Evolutionary conservation across 2,888 invertebrate genomes (phyloP).

Genomic region (Unio delphinus): DNA sequence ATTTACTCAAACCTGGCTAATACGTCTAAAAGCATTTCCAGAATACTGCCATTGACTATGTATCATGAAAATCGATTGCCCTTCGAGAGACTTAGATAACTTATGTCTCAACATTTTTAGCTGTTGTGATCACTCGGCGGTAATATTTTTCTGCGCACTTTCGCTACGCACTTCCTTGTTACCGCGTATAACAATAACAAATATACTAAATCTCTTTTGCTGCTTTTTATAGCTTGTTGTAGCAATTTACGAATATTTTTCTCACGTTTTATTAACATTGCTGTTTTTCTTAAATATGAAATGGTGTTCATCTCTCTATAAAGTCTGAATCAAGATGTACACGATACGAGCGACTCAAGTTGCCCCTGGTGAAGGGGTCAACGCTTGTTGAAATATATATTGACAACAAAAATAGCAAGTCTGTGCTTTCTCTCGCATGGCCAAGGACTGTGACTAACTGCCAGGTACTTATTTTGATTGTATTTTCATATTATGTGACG

Average conservation of each 20-base stretch:
- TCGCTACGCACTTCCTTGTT: slow-evolving; percentile 27
- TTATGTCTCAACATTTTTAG: slow-evolving; percentile 42
- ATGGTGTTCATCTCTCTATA: neutral
- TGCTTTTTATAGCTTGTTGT: too few species aligned
- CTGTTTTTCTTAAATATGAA: slow-evolving; percentile 9
- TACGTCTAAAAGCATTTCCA: slow-evolving; percentile 48
- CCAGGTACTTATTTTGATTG: too few species aligned
- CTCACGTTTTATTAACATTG: neutral
- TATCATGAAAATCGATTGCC: slow-evolving; percentile 49
- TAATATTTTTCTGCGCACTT: slow-evolving; percentile 49
- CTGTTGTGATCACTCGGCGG: slow-evolving; percentile 13
- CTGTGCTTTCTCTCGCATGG: too few species aligned
- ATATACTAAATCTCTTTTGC: neutral
- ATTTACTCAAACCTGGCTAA: slow-evolving; percentile 48
- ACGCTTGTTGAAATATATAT: slow-evolving; percentile 6
- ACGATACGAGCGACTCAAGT: slow-evolving; percentile 10
- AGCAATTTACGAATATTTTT: too few species aligned
- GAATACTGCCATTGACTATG: slow-evolving; percentile 58
- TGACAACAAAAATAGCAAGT: too few species aligned
- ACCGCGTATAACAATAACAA: slow-evolving; percentile 18
- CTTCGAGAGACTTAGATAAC: slow-evolving; percentile 35
- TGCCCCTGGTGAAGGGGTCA: slow-evolving; percentile 15
- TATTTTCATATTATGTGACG: too few species aligned
- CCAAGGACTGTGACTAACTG: too few species aligned
- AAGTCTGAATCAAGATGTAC: neutral